phyloP scores from a whole-genome alignment of 2,888 invertebrate genomes.

The Amaurobius ferox region DNA sequence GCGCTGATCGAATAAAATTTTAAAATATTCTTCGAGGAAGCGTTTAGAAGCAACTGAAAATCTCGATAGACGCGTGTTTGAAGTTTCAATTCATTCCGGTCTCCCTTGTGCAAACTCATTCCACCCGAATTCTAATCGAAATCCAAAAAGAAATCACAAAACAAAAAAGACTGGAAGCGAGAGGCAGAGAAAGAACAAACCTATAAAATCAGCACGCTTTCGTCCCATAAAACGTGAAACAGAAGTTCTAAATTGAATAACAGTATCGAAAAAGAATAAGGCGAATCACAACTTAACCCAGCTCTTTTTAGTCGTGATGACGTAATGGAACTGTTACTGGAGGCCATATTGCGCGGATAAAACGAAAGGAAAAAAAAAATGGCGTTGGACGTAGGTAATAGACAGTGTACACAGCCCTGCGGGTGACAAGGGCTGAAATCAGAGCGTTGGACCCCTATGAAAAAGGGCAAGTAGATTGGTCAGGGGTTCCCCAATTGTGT shows the following conservation, averaged over 20 bases:
- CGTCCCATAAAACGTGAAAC: not conserved
- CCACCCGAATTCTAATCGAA: conserved; percentile 65
- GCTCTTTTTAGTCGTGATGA: conserved; percentile 22
- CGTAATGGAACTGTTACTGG: conserved; percentile 24
- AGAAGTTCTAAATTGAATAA: conserved; percentile 27
- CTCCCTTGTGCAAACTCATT: conserved; percentile 52
- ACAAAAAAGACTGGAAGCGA: not conserved
- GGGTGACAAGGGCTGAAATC: conserved; percentile 45
- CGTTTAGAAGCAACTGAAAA: conserved; percentile 2
- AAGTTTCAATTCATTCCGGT: conserved; percentile 58
- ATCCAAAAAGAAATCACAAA: not conserved
- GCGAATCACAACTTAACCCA: not conserved
- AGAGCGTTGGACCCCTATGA: conserved; percentile 28
- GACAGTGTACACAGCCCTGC: conserved; percentile 48
- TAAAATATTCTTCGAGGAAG: conserved; percentile 31
- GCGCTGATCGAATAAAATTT: conserved; percentile 32
- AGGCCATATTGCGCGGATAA: conserved; percentile 26
- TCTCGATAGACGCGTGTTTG: conserved; percentile 36
- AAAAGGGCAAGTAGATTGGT: conserved; percentile 17
- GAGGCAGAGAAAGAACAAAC: not conserved
- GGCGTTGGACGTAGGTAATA: conserved; percentile 41
- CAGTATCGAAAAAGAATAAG: conserved; percentile 30
- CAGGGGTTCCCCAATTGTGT: conserved; percentile 44
- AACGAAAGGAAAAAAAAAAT: conserved; percentile 27
- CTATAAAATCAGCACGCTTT: conserved; percentile 1